A percentile compares a stretch with the other conserved stretches of the same genome.
These are phyloP conservation scores for Corythornis madagascariensis DNA, from an alignment of 2,113 vertebrate species.

Conservation along the genomic window DNA sequence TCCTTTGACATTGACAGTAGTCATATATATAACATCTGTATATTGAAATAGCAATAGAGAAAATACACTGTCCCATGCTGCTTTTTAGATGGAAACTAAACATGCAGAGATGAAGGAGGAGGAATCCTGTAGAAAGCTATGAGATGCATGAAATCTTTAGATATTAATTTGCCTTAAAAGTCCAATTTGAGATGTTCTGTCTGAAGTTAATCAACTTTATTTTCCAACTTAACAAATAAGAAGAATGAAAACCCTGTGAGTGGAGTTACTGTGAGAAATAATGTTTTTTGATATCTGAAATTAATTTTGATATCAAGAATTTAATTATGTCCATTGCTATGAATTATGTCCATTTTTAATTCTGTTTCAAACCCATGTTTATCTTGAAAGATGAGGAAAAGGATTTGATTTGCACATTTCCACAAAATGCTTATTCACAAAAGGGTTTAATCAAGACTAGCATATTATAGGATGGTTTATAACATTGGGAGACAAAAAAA, in stretches of 20 bases:
- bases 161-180: too few relatives aligned
- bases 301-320: background rate
- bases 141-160: too few relatives aligned
- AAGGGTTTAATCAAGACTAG: background rate
- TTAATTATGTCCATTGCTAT: background rate
- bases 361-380: background rate
- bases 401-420: background rate
- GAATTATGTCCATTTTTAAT: background rate
- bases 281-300: too few relatives aligned
- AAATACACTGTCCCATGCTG: background rate
- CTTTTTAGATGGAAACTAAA: background rate
- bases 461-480: background rate
- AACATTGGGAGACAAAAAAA: background rate
- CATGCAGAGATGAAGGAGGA: too few relatives aligned
- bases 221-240: too few relatives aligned
- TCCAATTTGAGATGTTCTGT: too few relatives aligned
- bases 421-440: background rate
- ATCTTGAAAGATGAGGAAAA: background rate
- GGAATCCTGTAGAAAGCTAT: too few relatives aligned
- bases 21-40: background rate
- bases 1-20: background rate
- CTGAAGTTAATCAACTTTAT: too few relatives aligned
- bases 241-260: too few relatives aligned
- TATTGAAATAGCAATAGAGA: background rate
- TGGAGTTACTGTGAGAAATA: too few relatives aligned